Evolutionary conservation across 2,797 vertebrate genomes (phyloP).

Genomic region (Scolopax bukidnonensis): DNA sequence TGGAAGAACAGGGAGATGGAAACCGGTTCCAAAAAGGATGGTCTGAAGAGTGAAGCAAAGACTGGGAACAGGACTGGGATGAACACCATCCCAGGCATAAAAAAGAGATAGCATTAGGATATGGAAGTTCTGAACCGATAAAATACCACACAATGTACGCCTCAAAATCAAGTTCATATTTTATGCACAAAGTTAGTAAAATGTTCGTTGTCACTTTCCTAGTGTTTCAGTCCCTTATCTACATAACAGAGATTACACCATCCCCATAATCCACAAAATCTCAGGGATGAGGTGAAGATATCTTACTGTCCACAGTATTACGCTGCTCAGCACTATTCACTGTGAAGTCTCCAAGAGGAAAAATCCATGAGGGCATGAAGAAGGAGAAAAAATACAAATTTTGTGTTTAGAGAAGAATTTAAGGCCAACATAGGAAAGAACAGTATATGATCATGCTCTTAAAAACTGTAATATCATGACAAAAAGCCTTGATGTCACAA

Average conservation of each 20-base stretch:
- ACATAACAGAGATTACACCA: background rate
- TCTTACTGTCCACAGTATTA: background rate
- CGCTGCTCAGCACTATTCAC: background rate
- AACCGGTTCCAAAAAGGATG: background rate
- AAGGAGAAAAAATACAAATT: background rate
- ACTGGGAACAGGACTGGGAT: background rate
- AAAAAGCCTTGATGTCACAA: background rate
- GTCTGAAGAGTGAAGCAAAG: background rate
- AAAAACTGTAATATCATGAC: background rate
- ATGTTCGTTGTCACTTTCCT: background rate
- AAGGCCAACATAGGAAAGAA: background rate
- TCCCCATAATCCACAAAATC: background rate
- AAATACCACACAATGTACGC: background rate
- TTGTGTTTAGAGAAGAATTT: background rate
- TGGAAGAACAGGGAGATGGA: background rate
- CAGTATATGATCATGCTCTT: background rate
- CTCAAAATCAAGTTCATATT: background rate
- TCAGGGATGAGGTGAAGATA: background rate
- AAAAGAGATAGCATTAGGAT: background rate
- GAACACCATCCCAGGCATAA: background rate
- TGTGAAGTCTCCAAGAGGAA: background rate
- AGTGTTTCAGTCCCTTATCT: background rate
- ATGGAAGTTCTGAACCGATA: background rate
- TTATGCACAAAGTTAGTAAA: background rate
- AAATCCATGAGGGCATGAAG: fast-evolving